Evolutionary conservation across 2,888 invertebrate species (phyloP).

Genomic region (Yponomeuta plumbellus): DNA sequence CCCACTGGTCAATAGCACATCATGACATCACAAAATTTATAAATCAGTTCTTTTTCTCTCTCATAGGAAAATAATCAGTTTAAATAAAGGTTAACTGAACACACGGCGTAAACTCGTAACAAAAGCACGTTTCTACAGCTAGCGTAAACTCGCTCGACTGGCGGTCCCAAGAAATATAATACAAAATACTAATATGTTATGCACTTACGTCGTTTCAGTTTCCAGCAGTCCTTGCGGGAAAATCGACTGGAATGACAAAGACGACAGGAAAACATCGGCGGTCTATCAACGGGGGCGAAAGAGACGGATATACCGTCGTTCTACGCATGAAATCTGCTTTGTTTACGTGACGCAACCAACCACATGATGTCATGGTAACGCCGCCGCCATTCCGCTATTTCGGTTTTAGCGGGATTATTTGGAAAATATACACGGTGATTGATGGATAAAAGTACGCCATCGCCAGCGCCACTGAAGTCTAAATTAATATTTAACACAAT

Average conservation of each 20-base stretch:
- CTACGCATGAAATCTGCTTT: slow-evolving; percentile 30
- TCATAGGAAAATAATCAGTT: neutral
- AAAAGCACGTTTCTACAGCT: neutral
- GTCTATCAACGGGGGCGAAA: slow-evolving; percentile 28
- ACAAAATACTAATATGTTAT: neutral
- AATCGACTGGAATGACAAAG: slow-evolving; percentile 34
- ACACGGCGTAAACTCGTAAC: neutral
- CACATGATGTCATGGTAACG: slow-evolving; percentile 65
- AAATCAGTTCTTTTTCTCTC: neutral
- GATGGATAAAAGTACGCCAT: neutral
- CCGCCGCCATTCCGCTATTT: slow-evolving; percentile 27
- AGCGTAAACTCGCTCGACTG: neutral
- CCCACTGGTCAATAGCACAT: neutral
- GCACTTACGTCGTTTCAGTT: slow-evolving; percentile 34
- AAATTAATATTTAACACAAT: slow-evolving; percentile 25
- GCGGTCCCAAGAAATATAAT: neutral
- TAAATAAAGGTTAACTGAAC: neutral
- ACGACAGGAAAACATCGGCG: slow-evolving; percentile 39
- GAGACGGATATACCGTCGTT: slow-evolving; percentile 29
- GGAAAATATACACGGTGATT: neutral
- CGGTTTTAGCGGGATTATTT: slow-evolving; percentile 27
- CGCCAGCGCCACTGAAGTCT: neutral
- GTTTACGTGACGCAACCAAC: slow-evolving; percentile 58
- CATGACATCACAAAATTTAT: neutral
- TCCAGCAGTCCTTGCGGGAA: slow-evolving; percentile 20